A percentile compares a stretch with the other conserved stretches of the same genome.
Conservation (phyloP, 2,113 vertebrate species). For the Epinephelus lanceolatus region DNA sequence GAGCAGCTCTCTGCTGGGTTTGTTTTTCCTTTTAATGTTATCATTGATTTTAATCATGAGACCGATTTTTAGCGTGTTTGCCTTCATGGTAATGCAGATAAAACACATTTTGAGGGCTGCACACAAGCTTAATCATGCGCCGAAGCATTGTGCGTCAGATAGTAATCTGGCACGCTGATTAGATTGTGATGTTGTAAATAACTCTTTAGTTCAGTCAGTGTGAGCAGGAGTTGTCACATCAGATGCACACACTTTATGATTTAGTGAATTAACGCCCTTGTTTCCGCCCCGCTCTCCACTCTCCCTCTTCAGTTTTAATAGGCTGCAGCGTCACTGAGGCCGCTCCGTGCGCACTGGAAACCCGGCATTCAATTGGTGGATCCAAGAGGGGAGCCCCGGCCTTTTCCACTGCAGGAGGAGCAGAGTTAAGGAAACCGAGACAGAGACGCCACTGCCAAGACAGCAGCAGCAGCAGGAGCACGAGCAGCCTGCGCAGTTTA, state of each 20-base stretch:
- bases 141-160: background rate
- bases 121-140: background rate
- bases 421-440: constrained; percentile 45
- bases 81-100: background rate
- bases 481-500: constrained; percentile 59
- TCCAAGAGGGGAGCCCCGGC: constrained; percentile 50
- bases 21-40: too few species aligned
- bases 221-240: constrained; percentile 27
- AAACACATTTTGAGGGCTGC: background rate
- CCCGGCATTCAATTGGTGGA: constrained; percentile 68
- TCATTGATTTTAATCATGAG: background rate
- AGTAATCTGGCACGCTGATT: background rate
- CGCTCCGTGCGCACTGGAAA: constrained; percentile 60
- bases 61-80: background rate
- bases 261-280: constrained; percentile 58
- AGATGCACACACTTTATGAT: constrained; percentile 35
- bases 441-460: constrained; percentile 31
- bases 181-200: background rate
- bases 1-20: background rate
- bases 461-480: constrained; percentile 50
- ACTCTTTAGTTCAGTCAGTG: too few species aligned
- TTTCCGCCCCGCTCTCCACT: constrained; percentile 48
- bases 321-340: constrained; percentile 65
- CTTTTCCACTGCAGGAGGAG: constrained; percentile 58
- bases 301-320: constrained; percentile 41